Evolutionary conservation across 2,113 vertebrate species (phyloP), one percentile per base, ranked within the genome.

Genomic region (Hemibagrus wyckioides): DNA sequence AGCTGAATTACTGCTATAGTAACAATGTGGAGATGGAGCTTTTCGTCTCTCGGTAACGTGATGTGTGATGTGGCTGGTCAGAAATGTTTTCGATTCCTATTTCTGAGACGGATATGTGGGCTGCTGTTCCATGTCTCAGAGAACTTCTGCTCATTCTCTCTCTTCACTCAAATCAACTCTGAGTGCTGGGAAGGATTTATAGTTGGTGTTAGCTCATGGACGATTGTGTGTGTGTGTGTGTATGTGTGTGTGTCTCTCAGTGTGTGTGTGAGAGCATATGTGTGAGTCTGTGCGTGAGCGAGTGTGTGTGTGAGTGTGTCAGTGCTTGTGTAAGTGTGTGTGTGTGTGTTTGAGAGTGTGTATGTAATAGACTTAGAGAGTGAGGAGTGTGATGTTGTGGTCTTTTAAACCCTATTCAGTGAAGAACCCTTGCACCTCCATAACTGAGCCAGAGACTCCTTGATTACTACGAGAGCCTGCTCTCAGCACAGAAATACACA

Each of bases 1-100:
- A n/a, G 75, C 28, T 76, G 48, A 79, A 79, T 52, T 79, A 90
- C 86, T 88, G 81, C 89, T 82, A 88, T 84, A 86, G 89, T 80
- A 88, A 81, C 84, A 30, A 33, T 82, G 84, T 86, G 17, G 65
- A 33, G 80, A 73, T 57, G 33, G 30, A 50, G 23, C 56, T 85
- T 75, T 81, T 87, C 30, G 30, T 80, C 54, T 63, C 10, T 83
- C n/a, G 41, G 69, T 90, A 30, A 61, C 77, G 59, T n/a, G n/a
- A 84, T 54, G 79, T 76, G 56, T 73, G 79, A 69, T 81, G 65
- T 67, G 83, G 56, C 73, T 79, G 79, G 48, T 36, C 44, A 6
- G 57, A 67, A 69, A 15, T 21, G 33, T 85, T 89, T 48, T 57
- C 48, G 2, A 25, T 86, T 63, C 63, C 50, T 86, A 36, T 65